Evolutionary conservation across 2,797 vertebrate genomes (phyloP).

Genomic region (Benthosema pterotum): DNA sequence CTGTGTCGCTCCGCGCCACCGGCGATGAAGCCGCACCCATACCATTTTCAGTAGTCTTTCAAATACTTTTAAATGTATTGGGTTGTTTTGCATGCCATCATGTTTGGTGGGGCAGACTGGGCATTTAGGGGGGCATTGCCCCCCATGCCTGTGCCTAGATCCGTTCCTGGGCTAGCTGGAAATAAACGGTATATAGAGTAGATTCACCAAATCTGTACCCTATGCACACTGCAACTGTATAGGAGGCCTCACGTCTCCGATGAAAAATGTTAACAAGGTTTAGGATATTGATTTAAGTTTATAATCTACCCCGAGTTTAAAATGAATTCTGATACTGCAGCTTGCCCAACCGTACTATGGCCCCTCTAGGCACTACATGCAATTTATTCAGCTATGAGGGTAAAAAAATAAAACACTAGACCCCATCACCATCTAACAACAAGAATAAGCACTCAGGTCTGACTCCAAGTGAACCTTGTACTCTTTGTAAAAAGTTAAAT

Average conservation of each 20-base stretch:
- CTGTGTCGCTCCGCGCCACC: too few species aligned
- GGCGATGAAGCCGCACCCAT: too few species aligned
- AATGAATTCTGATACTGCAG: conserved; percentile 1
- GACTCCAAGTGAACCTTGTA: neutral
- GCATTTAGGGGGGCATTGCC: too few species aligned
- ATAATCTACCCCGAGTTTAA: neutral
- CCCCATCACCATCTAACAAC: neutral
- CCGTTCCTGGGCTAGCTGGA: too few species aligned
- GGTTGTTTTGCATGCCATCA: too few species aligned
- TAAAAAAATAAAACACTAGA: neutral
- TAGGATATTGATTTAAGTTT: neutral
- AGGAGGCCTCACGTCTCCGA: neutral
- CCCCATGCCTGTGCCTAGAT: too few species aligned
- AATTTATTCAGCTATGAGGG: conserved; percentile 1
- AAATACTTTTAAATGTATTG: too few species aligned
- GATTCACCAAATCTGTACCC: too few species aligned
- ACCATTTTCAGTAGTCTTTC: too few species aligned
- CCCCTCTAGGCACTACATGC: neutral
- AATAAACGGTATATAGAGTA: too few species aligned
- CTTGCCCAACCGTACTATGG: neutral
- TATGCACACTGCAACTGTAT: too few species aligned
- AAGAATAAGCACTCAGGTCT: neutral
- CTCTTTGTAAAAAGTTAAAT: neutral
- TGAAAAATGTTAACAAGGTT: neutral
- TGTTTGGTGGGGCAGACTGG: too few species aligned